Percentiles rank a stretch among this genome's conserved stretches.
Conservation (phyloP, 2,888 invertebrate species). For the Drosophila kanekoi region DNA sequence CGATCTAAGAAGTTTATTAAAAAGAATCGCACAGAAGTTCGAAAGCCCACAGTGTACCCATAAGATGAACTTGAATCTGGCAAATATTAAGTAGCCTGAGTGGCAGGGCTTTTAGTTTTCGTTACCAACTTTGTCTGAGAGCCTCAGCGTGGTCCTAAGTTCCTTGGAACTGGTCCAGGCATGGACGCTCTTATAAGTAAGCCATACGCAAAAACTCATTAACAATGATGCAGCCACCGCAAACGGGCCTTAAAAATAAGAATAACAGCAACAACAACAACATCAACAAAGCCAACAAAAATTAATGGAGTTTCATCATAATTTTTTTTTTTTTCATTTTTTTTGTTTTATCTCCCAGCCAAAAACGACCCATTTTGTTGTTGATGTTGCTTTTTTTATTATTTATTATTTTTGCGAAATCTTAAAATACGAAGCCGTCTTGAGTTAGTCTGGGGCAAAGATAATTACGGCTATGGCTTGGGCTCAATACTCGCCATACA, state of each 20-base stretch:
- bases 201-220: conserved; percentile 81
- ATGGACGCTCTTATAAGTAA: conserved; percentile 66
- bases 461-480: conserved; percentile 65
- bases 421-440: conserved; percentile 58
- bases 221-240: conserved; percentile 70
- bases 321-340: conserved; percentile 55
- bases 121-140: conserved; percentile 66
- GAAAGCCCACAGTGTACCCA: conserved; percentile 5
- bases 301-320: conserved; percentile 82
- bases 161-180: conserved; percentile 75
- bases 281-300: conserved; percentile 54
- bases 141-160: conserved; percentile 46
- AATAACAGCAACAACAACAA: conserved; percentile 32
- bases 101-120: conserved; percentile 26
- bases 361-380: conserved; percentile 38
- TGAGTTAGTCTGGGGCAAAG: conserved; percentile 53
- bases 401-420: conserved; percentile 78
- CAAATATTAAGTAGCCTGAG: conserved; percentile 42
- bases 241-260: conserved; percentile 43
- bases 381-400: conserved; percentile 60
- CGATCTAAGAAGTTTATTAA: conserved; percentile 71
- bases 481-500: conserved; percentile 18
- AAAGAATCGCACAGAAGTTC: conserved; percentile 42
- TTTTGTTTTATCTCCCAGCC: conserved; percentile 53
- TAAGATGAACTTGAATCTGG: conserved; percentile 16